Base-by-base conservation (phyloP, 2,797 vertebrate genomes). In the Sphaeramia orbicularis region DNA sequence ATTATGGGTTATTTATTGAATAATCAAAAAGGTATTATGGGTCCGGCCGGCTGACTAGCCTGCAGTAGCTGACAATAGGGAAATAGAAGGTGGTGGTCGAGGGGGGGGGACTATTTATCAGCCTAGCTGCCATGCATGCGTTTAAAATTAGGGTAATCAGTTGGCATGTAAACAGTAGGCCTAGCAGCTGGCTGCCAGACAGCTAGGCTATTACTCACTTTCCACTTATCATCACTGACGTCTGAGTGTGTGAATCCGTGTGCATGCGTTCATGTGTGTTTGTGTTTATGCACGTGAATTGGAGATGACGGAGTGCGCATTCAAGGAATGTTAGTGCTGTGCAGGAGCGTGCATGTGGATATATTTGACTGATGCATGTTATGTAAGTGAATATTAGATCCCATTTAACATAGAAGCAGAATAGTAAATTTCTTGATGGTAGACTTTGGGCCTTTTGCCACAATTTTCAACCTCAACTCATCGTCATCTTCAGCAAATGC, bases 121-220 rank as follows among this genome's bases (percentile, higher is more conserved):
- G 89, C 80, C 84, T 68, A 75, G 83, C 85, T 89, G 90, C 86
- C 86, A 89, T 91, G 88, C 89, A 88, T 91, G 92, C 90, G 86
- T 91, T 94, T 94, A 91, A 95, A 96, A 96, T 96, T 94, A 96
- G 94, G 94, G 93, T 95, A 95, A 96, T 96, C 95, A 95, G 93
- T 92, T 95, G 95, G 92, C 94, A 95, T 95, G 95, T 95, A 96
- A 95, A 96, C 94, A 94, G 89, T 87, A 92, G 94, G 93, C 89
- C 91, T 74, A 94, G 93, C 95, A 95, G 94, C 95, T 94, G 94
- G 93, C 92, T 93, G 92, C 91, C 94, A 94, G 93, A 94, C 92
- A 86, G 85, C 88, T n/a, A 77, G 81, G 91, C 94, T 92, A 94
- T 96, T 95, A 95, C 92, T 96, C 94, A 93, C 93, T 90, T 67